These are phyloP conservation scores for Petrosia ficiformis DNA, from an alignment of 37 sponge, comb jelly and placozoan genomes.

Conservation along the genomic window DNA sequence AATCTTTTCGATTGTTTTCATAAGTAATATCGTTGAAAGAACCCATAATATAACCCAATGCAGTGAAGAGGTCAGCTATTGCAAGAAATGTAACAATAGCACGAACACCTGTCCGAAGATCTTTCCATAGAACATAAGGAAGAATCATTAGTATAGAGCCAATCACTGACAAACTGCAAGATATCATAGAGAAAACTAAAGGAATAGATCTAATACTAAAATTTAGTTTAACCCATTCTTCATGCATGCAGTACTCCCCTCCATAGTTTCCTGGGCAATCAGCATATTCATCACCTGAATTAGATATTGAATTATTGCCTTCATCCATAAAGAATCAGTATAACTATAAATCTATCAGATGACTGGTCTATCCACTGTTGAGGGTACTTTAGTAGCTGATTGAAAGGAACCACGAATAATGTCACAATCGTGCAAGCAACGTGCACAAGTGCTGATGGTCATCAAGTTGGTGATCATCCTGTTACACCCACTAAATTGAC, in stretches of 20 bases:
- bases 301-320: too few relatives aligned
- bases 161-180: constrained; percentile 43
- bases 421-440: too few relatives aligned
- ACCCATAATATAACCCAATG: constrained; percentile 57
- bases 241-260: background rate
- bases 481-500: too few relatives aligned
- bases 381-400: too few relatives aligned
- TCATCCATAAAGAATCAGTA: too few relatives aligned
- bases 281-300: background rate
- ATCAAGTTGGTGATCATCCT: too few relatives aligned
- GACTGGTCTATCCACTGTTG: too few relatives aligned
- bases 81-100: constrained; percentile 42
- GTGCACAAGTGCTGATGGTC: too few relatives aligned
- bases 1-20: background rate
- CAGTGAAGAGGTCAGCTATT: constrained; percentile 72
- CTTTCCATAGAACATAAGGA: constrained; percentile 33
- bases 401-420: too few relatives aligned
- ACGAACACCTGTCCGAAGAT: constrained; percentile 48
- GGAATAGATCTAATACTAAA: constrained; percentile 14
- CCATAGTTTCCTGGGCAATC: background rate
- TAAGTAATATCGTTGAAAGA: constrained; percentile 20
- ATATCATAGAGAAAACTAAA: constrained; percentile 26
- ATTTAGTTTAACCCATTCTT: background rate
- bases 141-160: constrained; percentile 47
- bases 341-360: too few relatives aligned